Evolutionary conservation across 2,888 invertebrate species (phyloP).

Genomic region (Limnephilus auricula): DNA sequence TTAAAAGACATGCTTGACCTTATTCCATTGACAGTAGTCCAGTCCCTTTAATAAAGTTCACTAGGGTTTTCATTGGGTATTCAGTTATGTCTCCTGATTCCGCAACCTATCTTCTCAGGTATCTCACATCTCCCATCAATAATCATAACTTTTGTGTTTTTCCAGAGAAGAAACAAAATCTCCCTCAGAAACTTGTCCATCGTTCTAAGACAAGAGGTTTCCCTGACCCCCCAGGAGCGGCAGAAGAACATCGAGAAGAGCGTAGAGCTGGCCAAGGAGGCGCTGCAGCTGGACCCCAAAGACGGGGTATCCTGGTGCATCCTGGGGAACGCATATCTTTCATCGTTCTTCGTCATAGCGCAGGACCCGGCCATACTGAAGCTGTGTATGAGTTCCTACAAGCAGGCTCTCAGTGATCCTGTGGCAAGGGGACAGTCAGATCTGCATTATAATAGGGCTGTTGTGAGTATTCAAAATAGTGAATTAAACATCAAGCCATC

Average conservation of each 20-base stretch:
- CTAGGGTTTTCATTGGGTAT: background rate
- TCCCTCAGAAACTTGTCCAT: conserved; percentile 90
- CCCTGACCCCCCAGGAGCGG: conserved; percentile 75
- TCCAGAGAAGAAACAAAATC: conserved; percentile 84
- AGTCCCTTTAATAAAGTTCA: background rate
- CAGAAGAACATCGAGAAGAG: conserved; percentile 83
- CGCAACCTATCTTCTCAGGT: background rate
- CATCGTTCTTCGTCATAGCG: conserved; percentile 85
- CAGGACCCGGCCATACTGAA: conserved; percentile 86
- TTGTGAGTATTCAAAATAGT: conserved; percentile 78
- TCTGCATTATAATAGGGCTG: conserved; percentile 89
- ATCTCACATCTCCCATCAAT: background rate
- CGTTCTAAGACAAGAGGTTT: conserved; percentile 83
- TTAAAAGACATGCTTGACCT: no score
- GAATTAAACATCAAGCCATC: background rate
- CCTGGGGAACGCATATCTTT: conserved; percentile 90
- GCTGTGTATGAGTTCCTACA: conserved; percentile 87
- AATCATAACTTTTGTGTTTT: conserved; percentile 64
- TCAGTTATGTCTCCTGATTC: background rate
- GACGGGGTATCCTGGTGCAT: conserved; percentile 92
- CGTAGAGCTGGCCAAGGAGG: conserved; percentile 88
- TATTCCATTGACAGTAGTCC: background rate
- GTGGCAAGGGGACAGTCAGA: conserved; percentile 86
- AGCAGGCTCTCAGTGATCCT: conserved; percentile 85
- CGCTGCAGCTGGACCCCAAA: conserved; percentile 85